Conservation (phyloP, 2,113 vertebrate genomes). For the Psilopogon haemacephalus region DNA sequence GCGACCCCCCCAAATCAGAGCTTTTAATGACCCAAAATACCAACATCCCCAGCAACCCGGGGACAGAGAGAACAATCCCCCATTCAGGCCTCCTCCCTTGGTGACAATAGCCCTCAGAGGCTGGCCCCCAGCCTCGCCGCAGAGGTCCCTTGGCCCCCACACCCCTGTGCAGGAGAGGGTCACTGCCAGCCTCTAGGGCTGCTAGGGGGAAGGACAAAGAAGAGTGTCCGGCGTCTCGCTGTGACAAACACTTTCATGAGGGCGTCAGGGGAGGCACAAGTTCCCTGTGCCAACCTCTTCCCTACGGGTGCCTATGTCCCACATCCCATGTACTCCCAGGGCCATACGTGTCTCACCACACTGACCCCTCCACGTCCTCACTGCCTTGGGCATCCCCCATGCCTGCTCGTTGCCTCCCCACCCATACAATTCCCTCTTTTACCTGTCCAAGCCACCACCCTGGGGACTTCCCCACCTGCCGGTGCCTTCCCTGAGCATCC, state of each 20-base stretch:
- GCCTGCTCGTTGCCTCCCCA: accelerated
- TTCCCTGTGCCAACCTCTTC: not conserved
- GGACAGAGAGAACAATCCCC: conserved; percentile 72
- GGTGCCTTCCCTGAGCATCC: not conserved
- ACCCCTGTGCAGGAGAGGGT: not conserved
- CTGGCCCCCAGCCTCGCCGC: not conserved
- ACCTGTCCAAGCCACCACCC: not conserved
- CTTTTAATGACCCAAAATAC: conserved; percentile 81
- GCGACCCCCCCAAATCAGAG: conserved; percentile 71
- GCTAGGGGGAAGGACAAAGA: not conserved
- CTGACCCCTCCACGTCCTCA: not conserved
- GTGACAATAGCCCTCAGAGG: conserved; percentile 22
- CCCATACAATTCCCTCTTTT: not conserved
- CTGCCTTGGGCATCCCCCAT: not conserved
- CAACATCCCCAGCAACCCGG: conserved; percentile 73
- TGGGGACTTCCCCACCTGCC: not conserved
- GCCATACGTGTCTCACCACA: not conserved
- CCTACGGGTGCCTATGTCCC: not conserved
- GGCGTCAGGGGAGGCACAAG: not conserved
- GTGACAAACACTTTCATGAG: not conserved
- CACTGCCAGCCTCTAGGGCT: not conserved
- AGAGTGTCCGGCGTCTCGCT: not conserved
- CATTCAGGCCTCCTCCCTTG: conserved; percentile 67
- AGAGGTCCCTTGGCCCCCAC: conserved; percentile 5
- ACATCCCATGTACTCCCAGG: not conserved